These are phyloP conservation scores for Drosophila flavopinicola DNA, from an alignment of 2,888 invertebrate species.

Conservation along the genomic window DNA sequence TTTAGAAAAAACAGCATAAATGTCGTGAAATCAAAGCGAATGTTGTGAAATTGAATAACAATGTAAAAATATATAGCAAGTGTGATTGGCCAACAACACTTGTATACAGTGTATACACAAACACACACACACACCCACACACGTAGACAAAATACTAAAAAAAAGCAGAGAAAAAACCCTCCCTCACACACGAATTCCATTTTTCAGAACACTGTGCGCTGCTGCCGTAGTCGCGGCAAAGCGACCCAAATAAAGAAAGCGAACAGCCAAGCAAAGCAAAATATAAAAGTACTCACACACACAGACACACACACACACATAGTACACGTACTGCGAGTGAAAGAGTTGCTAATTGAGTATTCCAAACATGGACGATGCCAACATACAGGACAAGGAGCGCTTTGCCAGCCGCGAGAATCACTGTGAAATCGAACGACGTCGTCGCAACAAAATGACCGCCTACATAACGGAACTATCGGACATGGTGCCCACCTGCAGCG, in stretches of 20 bases:
- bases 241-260: constrained; percentile 77
- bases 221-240: constrained; percentile 51
- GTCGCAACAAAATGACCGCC: constrained; percentile 99
- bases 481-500: constrained; percentile 99
- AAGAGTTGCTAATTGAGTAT: constrained; percentile 64
- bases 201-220: constrained; percentile 54
- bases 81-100: constrained; percentile 24
- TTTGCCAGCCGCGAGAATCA: constrained; percentile 99
- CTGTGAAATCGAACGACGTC: constrained; percentile 98
- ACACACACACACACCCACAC: constrained; percentile 15
- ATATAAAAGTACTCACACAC: constrained; percentile 36
- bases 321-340: constrained; percentile 16
- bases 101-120: constrained; percentile 29
- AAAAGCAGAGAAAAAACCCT: constrained; percentile 33
- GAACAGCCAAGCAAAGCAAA: constrained; percentile 58
- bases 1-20: constrained; percentile 1
- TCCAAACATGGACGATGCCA: constrained; percentile 92
- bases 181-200: constrained; percentile 48
- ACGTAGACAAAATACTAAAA: constrained; percentile 77
- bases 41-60: constrained; percentile 10
- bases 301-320: constrained; percentile 2
- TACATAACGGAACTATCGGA: constrained; percentile 99
- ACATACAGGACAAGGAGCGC: constrained; percentile 97
- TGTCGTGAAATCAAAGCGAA: constrained; percentile 15
- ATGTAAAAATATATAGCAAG: constrained; percentile 24